A percentile compares a stretch with the other conserved stretches of the same genome.
These are phyloP conservation scores for Notodonta ziczac DNA, from an alignment of 2,888 invertebrate species.

Conservation along the genomic window DNA sequence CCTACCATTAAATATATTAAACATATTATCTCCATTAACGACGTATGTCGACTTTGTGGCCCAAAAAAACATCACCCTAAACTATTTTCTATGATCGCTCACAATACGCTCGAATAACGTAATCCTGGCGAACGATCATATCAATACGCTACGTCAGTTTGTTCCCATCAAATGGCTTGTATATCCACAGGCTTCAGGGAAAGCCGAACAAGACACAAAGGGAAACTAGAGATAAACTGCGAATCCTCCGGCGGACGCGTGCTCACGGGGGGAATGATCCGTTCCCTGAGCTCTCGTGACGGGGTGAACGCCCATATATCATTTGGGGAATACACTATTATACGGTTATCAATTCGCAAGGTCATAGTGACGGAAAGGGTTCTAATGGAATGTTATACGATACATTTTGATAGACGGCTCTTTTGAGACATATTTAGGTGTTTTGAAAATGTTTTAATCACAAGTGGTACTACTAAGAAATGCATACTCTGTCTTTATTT, in stretches of 20 bases:
- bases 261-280: slow-evolving; percentile 44
- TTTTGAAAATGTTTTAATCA: no score
- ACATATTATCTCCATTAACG: neutral
- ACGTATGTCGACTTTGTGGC: neutral
- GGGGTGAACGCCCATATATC: slow-evolving; percentile 42
- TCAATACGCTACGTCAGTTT: slow-evolving; percentile 44
- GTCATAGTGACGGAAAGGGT: slow-evolving; percentile 13
- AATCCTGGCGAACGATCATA: slow-evolving; percentile 41
- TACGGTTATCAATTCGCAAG: slow-evolving; percentile 39
- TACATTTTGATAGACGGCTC: no score
- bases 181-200: slow-evolving; percentile 40
- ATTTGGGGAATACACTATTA: slow-evolving; percentile 36
- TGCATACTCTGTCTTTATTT: neutral
- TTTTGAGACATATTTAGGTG: no score
- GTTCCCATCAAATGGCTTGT: slow-evolving; percentile 47
- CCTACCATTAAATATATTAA: no score
- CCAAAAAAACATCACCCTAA: neutral
- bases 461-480: no score
- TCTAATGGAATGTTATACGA: neutral
- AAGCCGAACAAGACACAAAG: slow-evolving; percentile 61
- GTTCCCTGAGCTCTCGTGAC: slow-evolving; percentile 47
- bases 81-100: slow-evolving; percentile 8
- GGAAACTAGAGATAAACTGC: slow-evolving; percentile 55
- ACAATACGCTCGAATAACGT: slow-evolving; percentile 36
- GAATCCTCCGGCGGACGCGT: slow-evolving; percentile 60